Base-by-base conservation (phyloP, 1,140 invertebrate species). In the Lasaia peninsularis region DNA sequence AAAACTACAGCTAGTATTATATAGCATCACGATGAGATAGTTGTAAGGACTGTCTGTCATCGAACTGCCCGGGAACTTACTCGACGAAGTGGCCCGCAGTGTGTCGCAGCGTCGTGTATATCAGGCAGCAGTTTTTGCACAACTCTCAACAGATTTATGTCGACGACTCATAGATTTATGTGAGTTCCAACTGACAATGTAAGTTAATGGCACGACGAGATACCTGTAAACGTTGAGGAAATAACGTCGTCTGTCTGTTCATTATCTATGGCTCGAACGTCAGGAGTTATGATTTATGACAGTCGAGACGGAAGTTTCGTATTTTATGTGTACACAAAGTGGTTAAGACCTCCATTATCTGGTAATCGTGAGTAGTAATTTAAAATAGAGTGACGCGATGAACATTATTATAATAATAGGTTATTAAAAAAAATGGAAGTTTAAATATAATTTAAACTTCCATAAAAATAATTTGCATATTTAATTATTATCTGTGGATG, bases 111-210 rank as follows among this genome's bases (percentile, higher is more conserved):
- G 51, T 61, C 62, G 50, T 71, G 63, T 63, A 60, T 71, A 67
- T 68, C 62, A 57, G 66, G 67, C 58, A 62, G 59, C 56, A 73
- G 73, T 78, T 78, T 78, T 78, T 78, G 75, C 73, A 70, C 72
- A 73, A 78, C 71, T 75, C 71, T 54, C 54, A 21, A 34, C 48
- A 71, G 71, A 75, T 78, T 78, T 75, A 78, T 69, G 63, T 65
- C 70, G 67, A 52, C 66, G 52, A 64, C 61, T 62, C 56, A 58
- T 67, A 68, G 71, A 78, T 78, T 78, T 78, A 78, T 75, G 75
- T 73, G 52, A 57, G 65, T 63, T 65, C 52, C 65, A 52, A 56
- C 63, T 62, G 67, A 75, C 72, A 74, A 67, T 70, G 61, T 72
- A 60, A 72, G 67, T 69, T 71, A 73, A 65, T 70, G 51, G 61